A percentile compares a stretch with the other conserved stretches of the same genome.
Conservation (phyloP, 2,888 invertebrate species). For the Monoplex corrugatus region DNA sequence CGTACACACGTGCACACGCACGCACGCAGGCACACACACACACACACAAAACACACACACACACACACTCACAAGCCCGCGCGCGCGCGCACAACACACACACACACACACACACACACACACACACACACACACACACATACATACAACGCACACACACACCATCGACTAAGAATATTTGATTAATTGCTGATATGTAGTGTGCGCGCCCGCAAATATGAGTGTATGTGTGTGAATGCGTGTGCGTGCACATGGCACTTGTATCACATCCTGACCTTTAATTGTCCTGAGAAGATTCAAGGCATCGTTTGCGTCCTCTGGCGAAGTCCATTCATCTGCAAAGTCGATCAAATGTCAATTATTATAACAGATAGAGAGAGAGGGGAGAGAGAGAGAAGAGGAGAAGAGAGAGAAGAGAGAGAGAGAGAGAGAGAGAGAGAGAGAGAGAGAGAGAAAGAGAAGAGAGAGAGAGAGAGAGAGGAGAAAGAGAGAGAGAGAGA, state of each 20-base stretch:
- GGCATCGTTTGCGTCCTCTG: not conserved
- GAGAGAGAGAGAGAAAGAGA: conserved; percentile 24
- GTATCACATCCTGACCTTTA: no score
- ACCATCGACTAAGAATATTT: no score
- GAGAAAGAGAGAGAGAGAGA: conserved; percentile 23
- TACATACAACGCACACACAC: not conserved
- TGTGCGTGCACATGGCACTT: no score
- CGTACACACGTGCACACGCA: not conserved
- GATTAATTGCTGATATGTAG: no score
- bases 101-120: not conserved
- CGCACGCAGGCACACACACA: not conserved
- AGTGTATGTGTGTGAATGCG: no score
- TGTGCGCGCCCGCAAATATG: no score
- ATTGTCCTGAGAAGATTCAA: not conserved
- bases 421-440: conserved; percentile 31
- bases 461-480: not conserved
- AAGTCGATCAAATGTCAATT: no score
- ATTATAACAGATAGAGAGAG: no score
- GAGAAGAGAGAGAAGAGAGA: not conserved
- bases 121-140: not conserved
- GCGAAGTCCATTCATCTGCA: not conserved
- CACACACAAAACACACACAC: not conserved
- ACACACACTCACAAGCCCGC: not conserved
- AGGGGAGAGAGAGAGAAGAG: not conserved
- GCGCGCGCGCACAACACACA: not conserved